Evolutionary conservation across 2,797 vertebrate genomes (phyloP).

Genomic region (Hybognathus amarus): DNA sequence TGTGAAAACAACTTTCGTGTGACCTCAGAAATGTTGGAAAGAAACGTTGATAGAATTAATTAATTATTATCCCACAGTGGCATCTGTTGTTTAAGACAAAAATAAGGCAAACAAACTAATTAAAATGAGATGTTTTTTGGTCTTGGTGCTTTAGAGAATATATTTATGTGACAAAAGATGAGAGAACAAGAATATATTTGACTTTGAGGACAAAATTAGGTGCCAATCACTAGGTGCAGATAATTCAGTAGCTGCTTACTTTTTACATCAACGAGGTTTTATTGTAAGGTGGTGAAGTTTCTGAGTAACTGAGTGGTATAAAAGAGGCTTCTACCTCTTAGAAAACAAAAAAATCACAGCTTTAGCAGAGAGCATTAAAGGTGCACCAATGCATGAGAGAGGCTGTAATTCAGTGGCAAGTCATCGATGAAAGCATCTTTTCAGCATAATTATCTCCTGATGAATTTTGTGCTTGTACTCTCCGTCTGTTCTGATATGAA

Average conservation of each 20-base stretch:
- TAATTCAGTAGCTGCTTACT: neutral
- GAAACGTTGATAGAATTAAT: slow-evolving; percentile 12
- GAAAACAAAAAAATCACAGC: neutral
- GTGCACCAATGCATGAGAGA: slow-evolving; percentile 10
- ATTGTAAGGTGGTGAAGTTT: slow-evolving; percentile 4
- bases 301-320: slow-evolving; percentile 10
- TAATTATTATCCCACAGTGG: slow-evolving; percentile 19
- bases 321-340: neutral
- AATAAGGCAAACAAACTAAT: neutral
- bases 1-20: neutral
- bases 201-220: neutral
- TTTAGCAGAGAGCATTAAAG: neutral
- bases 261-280: slow-evolving; percentile 10
- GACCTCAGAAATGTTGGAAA: slow-evolving; percentile 20
- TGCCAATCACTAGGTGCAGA: neutral
- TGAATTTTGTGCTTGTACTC: slow-evolving; percentile 6
- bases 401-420: slow-evolving; percentile 10
- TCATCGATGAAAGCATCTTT: slow-evolving; percentile 34
- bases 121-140: neutral
- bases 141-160: neutral
- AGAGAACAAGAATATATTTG: slow-evolving; percentile 1
- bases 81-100: neutral
- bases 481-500: slow-evolving; percentile 11
- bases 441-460: slow-evolving; percentile 47
- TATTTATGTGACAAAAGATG: neutral